phyloP scores from a whole-genome alignment of 2,113 vertebrate species.

The Psephotus haematonotus region DNA sequence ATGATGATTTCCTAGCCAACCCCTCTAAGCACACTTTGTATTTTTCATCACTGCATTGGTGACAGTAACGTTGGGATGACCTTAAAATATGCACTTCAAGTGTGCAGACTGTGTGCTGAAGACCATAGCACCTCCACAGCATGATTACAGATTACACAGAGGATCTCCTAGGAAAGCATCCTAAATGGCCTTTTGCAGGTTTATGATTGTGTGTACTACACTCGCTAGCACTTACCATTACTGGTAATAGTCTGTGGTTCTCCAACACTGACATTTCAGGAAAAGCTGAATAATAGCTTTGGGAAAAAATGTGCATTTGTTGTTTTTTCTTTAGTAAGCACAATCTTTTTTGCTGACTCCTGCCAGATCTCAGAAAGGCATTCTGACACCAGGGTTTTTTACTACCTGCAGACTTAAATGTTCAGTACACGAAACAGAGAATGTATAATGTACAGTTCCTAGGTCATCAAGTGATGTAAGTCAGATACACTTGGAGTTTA shows the following conservation, averaged over 20 bases:
- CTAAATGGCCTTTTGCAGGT: neutral
- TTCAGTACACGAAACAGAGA: neutral
- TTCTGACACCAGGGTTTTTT: neutral
- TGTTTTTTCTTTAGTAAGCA: neutral
- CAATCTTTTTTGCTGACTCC: neutral
- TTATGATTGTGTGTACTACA: neutral
- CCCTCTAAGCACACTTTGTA: neutral
- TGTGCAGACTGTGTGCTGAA: neutral
- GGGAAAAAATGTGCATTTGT: neutral
- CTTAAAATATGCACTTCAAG: neutral
- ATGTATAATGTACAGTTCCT: neutral
- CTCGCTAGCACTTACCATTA: neutral
- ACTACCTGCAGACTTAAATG: neutral
- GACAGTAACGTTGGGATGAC: neutral
- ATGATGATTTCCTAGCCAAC: neutral
- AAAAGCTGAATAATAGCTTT: neutral
- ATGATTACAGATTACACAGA: neutral
- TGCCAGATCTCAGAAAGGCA: neutral
- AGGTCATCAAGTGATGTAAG: neutral
- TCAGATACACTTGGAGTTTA: neutral
- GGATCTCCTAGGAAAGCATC: neutral
- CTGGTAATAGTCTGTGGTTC: neutral
- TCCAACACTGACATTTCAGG: neutral
- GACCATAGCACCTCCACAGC: fast-evolving
- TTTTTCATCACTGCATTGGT: neutral